phyloP scores from a whole-genome alignment of 1,140 invertebrate species.

The Hycleus phaleratus region DNA sequence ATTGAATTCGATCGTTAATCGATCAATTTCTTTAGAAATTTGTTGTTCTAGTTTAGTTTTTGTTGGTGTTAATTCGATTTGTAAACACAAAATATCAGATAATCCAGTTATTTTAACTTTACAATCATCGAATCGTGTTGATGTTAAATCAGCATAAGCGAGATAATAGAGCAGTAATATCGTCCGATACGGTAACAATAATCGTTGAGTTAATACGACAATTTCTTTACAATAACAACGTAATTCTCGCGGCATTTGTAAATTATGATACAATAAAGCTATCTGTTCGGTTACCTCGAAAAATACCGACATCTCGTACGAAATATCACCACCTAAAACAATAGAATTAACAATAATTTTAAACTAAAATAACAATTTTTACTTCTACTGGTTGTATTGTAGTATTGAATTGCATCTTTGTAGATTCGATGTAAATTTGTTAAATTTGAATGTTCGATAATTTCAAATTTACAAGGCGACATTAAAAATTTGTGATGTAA shows the following conservation, averaged over 20 bases:
- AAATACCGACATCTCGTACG: conserved; percentile 14
- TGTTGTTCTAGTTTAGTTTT: background rate
- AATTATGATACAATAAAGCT: conserved; percentile 11
- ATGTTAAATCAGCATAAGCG: conserved; percentile 14
- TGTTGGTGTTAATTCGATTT: background rate
- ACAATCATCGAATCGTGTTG: conserved; percentile 13
- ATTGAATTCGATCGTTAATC: conserved; percentile 6
- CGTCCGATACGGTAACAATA: conserved; percentile 15
- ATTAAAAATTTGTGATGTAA: conserved; percentile 16
- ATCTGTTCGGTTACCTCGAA: conserved; percentile 19
- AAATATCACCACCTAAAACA: background rate
- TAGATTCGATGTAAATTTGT: background rate
- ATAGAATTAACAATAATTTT: background rate
- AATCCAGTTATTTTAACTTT: conserved; percentile 20
- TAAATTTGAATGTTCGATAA: background rate
- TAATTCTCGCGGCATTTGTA: conserved; percentile 16
- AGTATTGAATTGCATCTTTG: conserved; percentile 2
- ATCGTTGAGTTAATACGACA: conserved; percentile 16
- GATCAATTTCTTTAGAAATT: conserved; percentile 5
- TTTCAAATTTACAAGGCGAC: background rate
- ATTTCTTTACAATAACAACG: conserved; percentile 13
- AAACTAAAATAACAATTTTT: background rate
- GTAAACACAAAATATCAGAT: conserved; percentile 19
- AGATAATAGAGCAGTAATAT: conserved; percentile 11
- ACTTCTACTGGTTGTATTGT: background rate